phyloP scores from a whole-genome alignment of 2,888 invertebrate genomes.

The Cremastinae sp. region DNA sequence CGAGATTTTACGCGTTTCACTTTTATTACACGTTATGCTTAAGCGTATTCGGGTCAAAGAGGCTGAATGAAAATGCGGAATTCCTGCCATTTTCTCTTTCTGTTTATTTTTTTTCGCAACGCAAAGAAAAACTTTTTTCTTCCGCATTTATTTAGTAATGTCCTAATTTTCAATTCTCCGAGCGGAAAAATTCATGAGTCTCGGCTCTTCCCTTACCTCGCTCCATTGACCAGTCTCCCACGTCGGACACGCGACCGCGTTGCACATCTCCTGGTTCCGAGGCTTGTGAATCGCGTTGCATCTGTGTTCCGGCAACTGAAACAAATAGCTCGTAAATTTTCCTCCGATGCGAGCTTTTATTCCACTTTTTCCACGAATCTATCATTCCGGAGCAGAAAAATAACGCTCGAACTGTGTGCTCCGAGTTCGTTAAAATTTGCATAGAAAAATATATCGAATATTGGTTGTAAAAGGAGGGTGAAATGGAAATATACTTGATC shows the following conservation, averaged over 20 bases:
- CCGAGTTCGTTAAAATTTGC: not conserved
- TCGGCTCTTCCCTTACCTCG: slow-evolving; percentile 86
- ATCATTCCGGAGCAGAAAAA: not conserved
- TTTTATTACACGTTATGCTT: slow-evolving; percentile 23
- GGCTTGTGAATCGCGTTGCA: slow-evolving; percentile 89
- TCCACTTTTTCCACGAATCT: not conserved
- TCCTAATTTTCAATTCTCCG: not conserved
- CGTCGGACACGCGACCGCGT: slow-evolving; percentile 91
- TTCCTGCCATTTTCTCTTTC: slow-evolving; percentile 1
- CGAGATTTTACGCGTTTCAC: slow-evolving; percentile 39
- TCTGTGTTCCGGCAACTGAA: slow-evolving; percentile 88
- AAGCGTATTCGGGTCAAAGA: slow-evolving; percentile 40
- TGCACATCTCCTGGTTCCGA: slow-evolving; percentile 90
- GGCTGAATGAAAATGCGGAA: slow-evolving; percentile 1
- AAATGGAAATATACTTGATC: slow-evolving; percentile 29
- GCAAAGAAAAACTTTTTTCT: slow-evolving; percentile 1
- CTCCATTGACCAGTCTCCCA: slow-evolving; percentile 96
- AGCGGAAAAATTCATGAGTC: not conserved
- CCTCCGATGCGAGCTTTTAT: not conserved
- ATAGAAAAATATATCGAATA: slow-evolving; percentile 9
- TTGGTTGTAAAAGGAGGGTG: slow-evolving; percentile 6
- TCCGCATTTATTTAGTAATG: not conserved
- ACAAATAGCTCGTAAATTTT: slow-evolving; percentile 7
- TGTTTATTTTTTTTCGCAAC: not conserved
- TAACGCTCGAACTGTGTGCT: not conserved